phyloP scores from a whole-genome alignment of 2,888 invertebrate genomes.

The Nymphalis c-album region DNA sequence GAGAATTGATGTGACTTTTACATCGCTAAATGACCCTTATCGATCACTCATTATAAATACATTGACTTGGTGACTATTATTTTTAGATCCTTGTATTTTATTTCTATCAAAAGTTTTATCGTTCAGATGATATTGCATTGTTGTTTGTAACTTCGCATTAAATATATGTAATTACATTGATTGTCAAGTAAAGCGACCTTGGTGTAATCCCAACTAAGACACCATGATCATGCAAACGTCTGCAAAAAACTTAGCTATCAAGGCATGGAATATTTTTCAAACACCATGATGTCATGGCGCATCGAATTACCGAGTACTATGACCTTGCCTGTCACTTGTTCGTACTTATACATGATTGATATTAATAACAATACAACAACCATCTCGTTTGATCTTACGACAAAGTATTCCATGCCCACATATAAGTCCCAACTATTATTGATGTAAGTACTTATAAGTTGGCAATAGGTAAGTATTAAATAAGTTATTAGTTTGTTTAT shows the following conservation, averaged over 20 bases:
- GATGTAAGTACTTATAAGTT: too few species aligned
- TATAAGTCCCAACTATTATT: too few species aligned
- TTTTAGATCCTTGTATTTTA: too few species aligned
- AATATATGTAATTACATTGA: constrained; percentile 16
- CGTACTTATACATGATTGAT: constrained; percentile 40
- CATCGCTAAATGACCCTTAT: too few species aligned
- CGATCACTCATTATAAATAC: too few species aligned
- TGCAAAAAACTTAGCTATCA: constrained; percentile 59
- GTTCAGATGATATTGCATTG: not conserved
- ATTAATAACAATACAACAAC: constrained; percentile 33
- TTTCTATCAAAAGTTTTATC: not conserved
- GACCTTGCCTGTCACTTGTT: constrained; percentile 68
- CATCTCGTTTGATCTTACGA: not conserved
- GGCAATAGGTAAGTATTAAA: too few species aligned
- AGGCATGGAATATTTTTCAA: constrained; percentile 69
- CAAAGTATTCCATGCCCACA: not conserved
- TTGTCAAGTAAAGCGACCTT: constrained; percentile 28
- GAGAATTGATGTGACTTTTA: too few species aligned
- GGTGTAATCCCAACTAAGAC: constrained; percentile 22
- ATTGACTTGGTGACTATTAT: too few species aligned
- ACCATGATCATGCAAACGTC: constrained; percentile 43
- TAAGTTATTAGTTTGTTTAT: too few species aligned
- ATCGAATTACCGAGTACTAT: constrained; percentile 70
- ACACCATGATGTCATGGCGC: constrained; percentile 77
- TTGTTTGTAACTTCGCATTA: constrained; percentile 15